Evolutionary conservation across 2,113 vertebrate genomes (phyloP), one percentile per base, ranked within the genome.

Genomic region (Montifringilla adamsi): DNA sequence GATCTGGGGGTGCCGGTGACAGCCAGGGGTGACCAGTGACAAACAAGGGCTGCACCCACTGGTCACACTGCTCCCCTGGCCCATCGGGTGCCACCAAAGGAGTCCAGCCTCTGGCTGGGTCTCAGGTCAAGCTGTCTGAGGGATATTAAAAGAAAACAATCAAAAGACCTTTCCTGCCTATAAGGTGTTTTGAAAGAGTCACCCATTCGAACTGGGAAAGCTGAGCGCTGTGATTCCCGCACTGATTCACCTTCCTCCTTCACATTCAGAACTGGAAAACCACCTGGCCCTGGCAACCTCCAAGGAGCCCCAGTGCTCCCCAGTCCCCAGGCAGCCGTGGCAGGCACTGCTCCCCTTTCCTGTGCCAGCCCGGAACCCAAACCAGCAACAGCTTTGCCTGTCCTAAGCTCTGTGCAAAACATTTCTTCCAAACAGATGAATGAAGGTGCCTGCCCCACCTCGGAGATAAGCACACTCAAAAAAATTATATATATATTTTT

Each of bases 101-200:
- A 75, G 69, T 2, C 1, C 1, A 0, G 59, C 37, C 30, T 26
- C 55, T 19, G 5, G 5, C 37, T 20, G 43, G 21, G 31, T 21
- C 52, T 15, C 39, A 44, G 59, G 43, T 41, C 73, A 43, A 46
- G 37, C 69, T 58, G 69, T 43, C 58, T 18, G 22, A 75, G 53
- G 37, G 59, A 21, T 41, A 31, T 30, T 7, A 59, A 78, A 76
- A 50, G 47, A 85, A 91, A 47, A 64, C 30, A 49, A 78, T 1
- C 12, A 43, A 39, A 79, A 80, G 30, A 47, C 30, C n/a, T 46
- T 52, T 72, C 52, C 85, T 69, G 55, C 41, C 72, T 23, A 4
- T 37, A 20, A 84, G 19, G 62, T 44, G 90, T 52, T 96, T 52
- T 21, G 53, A 86, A 73, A 69, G 59, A 81, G 72, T 63, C 16